Evolutionary conservation across 2,113 vertebrate species (phyloP), one percentile per base, ranked within the genome.

Genomic region (Hipposideros armiger): DNA sequence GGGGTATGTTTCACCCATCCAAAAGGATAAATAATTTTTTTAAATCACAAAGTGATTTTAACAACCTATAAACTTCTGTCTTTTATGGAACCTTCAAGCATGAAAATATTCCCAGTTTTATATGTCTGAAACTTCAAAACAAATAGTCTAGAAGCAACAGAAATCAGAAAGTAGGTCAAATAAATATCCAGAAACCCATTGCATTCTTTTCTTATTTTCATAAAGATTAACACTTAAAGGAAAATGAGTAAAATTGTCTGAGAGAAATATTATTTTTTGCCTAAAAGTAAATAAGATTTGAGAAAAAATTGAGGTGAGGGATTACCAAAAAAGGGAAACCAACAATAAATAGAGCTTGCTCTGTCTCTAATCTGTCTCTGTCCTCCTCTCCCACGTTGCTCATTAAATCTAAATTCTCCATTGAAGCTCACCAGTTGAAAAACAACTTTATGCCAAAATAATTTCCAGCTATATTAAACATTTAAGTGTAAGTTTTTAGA

Each of bases 231-330:
- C n/a, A 74, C 24, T 69, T 50, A 66, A 4, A 52, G 40, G n/a
- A 93, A 93, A 94, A 64, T 45, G 26, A 92, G 76, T 40, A 76
- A 95, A 88, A 70, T 30, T 17, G 26, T 66, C 72, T 52, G 26
- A 76, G 14, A 77, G 58, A 92, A 66, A 40, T 32, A 22, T 10
- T 56, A 11, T 32, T 90, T 80, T 64, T 87, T 70, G 45, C 16
- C 74, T 52, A 90, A 87, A 85, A 85, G 50, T 89, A n/a, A 94
- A 90, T 4, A 7, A 95, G 22, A 62, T 52, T 91, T 95, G 73
- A 50, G 78, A 77, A 81, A 91, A 11, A 47, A 64, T 52, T 73
- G 9, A 94, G 80, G n/a, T 64, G 4, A 70, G 22, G 47, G 11
- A 70, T 81, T 76, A 76, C 42, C 36, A 85, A 90, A 52, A 74